Base-by-base conservation (phyloP, 2,888 invertebrate genomes). In the Agonopterix alstromeriana region DNA sequence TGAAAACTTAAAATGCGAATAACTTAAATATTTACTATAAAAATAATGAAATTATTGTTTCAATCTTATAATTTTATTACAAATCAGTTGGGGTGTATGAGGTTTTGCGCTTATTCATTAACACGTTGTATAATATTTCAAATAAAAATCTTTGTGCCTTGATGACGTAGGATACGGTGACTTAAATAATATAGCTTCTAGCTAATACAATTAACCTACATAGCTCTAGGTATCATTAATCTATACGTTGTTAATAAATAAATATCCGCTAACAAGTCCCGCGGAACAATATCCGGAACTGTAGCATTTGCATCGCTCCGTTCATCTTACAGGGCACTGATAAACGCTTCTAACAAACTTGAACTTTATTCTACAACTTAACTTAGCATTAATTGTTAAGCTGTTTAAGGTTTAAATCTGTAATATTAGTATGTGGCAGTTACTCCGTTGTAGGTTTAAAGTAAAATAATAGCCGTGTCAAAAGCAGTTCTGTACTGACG, bases 381-480 rank as follows among this genome's bases (percentile, higher is more conserved):
- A 63, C 48, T 27, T 5, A 27, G 27, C 8, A 0, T 5, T 2
- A 35, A 10, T 14, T 0, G 0, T 5, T 54, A 71, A 59, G 57
- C 60, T 47, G 9, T 36, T 63, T 27, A 52, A 64, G 50, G 63
- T 45, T 55, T 10, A 42, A 35, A 45, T 40, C 48, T 44, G 36
- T 35, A 10, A 38, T 27, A 38, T 38, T 38, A 38, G 38, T 2
- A 8, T n/a, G n/a, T 38, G 45, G 50, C 45, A 53, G 57, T 65
- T 73, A 60, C n/a, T 50, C 49, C 67, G 48, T 70, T 73, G 59
- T 47, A 49, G 45, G 47, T 45, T 57, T 54, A 53, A 45, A 51
- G 53, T 58, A 63, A 72, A 78, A 81, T 85, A 86, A 86, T 81
- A 72, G 82, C 77, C 76, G 74, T 79, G 83, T 85, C 84, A 84